These are phyloP conservation scores for Chironomus tepperi DNA, from an alignment of 1,140 invertebrate species.

Conservation along the genomic window DNA sequence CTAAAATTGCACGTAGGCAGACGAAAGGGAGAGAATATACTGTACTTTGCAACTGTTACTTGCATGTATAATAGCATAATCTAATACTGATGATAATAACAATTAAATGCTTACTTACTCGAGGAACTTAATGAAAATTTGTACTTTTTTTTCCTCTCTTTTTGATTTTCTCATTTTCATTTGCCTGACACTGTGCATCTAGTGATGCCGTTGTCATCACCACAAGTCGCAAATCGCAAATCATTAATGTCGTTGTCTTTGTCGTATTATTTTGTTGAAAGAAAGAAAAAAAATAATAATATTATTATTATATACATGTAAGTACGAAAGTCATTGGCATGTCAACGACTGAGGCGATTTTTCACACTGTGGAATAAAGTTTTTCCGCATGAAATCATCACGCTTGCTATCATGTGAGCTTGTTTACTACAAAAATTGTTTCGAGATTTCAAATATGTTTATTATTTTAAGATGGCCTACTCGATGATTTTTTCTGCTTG, in stretches of 20 bases:
- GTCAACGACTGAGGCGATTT: background rate
- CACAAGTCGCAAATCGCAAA: conserved; percentile 6
- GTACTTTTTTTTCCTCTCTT: background rate
- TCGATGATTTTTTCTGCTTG: too few species aligned
- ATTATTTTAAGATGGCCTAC: too few species aligned
- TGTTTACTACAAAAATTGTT: too few species aligned
- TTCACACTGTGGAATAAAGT: background rate
- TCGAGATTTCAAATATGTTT: too few species aligned
- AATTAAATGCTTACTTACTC: background rate
- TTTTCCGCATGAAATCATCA: too few species aligned
- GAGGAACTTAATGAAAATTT: background rate
- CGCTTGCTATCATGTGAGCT: too few species aligned
- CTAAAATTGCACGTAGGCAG: conserved; percentile 11
- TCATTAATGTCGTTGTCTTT: background rate
- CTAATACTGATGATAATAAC: conserved; percentile 1
- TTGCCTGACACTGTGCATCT: background rate
- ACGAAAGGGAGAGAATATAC: background rate
- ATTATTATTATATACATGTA: too few species aligned
- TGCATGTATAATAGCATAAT: background rate
- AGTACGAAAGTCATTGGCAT: too few species aligned
- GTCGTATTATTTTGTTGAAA: background rate
- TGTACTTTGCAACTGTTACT: conserved; percentile 3
- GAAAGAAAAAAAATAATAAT: background rate
- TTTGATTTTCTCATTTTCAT: background rate
- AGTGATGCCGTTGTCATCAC: background rate